Conservation (phyloP, 2,113 vertebrate species). For the Suncus etruscus region DNA sequence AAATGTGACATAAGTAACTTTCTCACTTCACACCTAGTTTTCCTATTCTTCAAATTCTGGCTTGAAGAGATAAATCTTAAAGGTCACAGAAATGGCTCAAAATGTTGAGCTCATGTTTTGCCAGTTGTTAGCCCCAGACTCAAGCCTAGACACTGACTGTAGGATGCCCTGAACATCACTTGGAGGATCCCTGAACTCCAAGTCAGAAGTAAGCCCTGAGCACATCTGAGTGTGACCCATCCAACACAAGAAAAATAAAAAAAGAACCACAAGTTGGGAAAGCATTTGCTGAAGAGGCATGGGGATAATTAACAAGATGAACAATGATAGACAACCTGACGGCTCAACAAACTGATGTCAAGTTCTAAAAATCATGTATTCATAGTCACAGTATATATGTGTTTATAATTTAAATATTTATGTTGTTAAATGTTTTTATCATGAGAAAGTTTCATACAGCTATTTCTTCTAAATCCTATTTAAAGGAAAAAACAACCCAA, state of each 20-base stretch:
- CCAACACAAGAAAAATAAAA: not conserved
- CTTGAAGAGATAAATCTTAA: too few species aligned
- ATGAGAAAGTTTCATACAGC: not conserved
- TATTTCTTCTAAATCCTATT: not conserved
- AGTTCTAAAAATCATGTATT: not conserved
- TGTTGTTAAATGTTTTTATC: not conserved
- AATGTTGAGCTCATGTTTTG: too few species aligned
- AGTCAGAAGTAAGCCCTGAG: too few species aligned
- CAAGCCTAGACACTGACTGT: too few species aligned
- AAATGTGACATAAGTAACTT: not conserved
- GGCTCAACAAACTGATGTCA: not conserved
- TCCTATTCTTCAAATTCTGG: not conserved
- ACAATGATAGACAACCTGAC: not conserved
- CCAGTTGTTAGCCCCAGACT: too few species aligned
- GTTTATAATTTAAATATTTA: not conserved
- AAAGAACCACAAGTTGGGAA: conserved; percentile 21
- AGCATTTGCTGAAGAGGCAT: not conserved
- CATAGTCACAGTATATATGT: not conserved
- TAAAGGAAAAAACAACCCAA: not conserved
- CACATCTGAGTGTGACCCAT: too few species aligned
- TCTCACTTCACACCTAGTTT: not conserved
- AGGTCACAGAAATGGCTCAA: too few species aligned
- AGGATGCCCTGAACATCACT: too few species aligned
- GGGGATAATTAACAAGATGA: not conserved
- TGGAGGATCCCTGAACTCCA: too few species aligned